Evolutionary conservation across 1,140 invertebrate genomes (phyloP), one percentile per base, ranked within the genome.

Genomic region (Tetramorium parvispinum): DNA sequence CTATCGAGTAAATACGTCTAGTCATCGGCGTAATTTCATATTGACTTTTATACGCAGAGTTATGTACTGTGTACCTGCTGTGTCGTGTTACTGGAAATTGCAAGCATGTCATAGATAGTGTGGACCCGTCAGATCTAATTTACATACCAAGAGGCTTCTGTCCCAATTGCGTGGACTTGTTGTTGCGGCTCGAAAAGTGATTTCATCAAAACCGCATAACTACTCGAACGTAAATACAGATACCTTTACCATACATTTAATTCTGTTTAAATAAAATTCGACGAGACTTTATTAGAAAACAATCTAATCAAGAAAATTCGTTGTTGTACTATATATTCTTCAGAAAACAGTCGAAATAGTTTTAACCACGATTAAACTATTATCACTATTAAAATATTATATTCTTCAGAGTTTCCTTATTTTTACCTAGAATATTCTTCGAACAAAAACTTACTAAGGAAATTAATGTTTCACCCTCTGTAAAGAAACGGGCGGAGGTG

Each of bases 1-100:
- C 6, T 43, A 40, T 57, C 40, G n/a, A 0, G 5, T 49, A 2
- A 43, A 66, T 21, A 2, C n/a, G 3, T 4, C 32, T 40, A 6
- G 7, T 57, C 32, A 8, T 55, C 6, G 13, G 57, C 32, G n/a
- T 24, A 6, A 57, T 16, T 57, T 57, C 32, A 57, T 57, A n/a
- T 21, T 57, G n/a, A 75, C 75, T 78, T 78, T 78, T 10, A 32
- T 46, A 49, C 37, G 5, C 6, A 49, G 10, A 78, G 55, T 27
- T 49, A 49, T 49, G 40, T n/a, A 32, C 18, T 11, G 21, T 65
- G 75, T 57, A 78, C 75, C 40, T 78, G 75, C 57, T 59, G 73
- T n/a, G 40, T 49, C 75, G 40, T 65, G 75, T 78, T 49, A 32
- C 57, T 63, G 75, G 55, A 78, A 78, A 78, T 78, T 78, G 75